These are phyloP conservation scores for Heliornis fulica DNA, from an alignment of 2,113 vertebrate species.

Conservation along the genomic window DNA sequence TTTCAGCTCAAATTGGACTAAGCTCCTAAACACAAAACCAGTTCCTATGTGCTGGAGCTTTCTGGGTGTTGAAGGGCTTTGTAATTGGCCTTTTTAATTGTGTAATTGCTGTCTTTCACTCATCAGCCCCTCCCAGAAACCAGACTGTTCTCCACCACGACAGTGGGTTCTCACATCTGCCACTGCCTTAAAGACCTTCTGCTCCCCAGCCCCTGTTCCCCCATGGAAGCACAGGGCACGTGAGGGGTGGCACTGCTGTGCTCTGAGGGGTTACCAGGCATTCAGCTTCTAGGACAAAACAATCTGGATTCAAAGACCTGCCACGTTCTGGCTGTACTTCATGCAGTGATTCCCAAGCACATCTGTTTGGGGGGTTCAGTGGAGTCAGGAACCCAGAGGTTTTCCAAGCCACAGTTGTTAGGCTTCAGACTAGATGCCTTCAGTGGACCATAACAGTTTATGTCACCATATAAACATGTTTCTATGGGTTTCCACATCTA, in stretches of 20 bases:
- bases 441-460: neutral
- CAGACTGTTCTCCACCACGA: accelerated
- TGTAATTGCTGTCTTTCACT: too few relatives aligned
- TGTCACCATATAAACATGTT: too few relatives aligned
- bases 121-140: neutral
- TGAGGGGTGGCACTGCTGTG: neutral
- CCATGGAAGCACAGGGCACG: accelerated
- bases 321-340: neutral
- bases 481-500: neutral
- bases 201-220: neutral
- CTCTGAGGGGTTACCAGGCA: accelerated
- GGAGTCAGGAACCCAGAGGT: neutral
- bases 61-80: too few relatives aligned
- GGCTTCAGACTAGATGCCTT: neutral
- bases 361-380: accelerated
- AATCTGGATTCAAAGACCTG: neutral
- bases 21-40: neutral
- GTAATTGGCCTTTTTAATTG: too few relatives aligned
- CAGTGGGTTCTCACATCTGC: neutral
- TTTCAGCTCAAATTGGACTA: neutral
- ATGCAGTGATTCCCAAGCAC: neutral
- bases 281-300: accelerated
- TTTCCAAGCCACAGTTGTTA: neutral
- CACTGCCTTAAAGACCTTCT: neutral
- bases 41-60: neutral